Percentiles rank a stretch among this genome's conserved stretches.
These are phyloP conservation scores for Tortrix viridana DNA, from an alignment of 2,888 invertebrate genomes.

Conservation along the genomic window DNA sequence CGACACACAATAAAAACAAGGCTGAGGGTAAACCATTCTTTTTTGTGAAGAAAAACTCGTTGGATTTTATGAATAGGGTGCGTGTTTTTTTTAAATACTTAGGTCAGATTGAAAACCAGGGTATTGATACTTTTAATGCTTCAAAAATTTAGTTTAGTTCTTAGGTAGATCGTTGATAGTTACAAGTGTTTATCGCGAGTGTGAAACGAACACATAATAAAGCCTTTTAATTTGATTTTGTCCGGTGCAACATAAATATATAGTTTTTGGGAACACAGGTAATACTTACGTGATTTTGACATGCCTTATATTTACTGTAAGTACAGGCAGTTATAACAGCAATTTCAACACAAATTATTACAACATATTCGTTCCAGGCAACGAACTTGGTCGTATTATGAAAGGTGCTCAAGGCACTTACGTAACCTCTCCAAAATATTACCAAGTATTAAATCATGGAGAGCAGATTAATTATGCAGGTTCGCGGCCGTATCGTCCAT, in stretches of 20 bases:
- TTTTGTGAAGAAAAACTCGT: constrained; percentile 48
- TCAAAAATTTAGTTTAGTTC: constrained; percentile 3
- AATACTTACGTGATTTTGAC: too few relatives aligned
- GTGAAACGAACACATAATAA: too few relatives aligned
- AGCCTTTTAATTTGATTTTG: too few relatives aligned
- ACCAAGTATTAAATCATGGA: constrained; percentile 38
- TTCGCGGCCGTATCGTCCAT: constrained; percentile 63
- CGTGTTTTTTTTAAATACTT: constrained; percentile 44
- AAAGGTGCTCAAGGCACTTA: constrained; percentile 26
- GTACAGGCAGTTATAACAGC: too few relatives aligned
- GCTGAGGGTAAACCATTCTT: constrained; percentile 47
- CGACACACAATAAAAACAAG: constrained; percentile 50
- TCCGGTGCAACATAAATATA: too few relatives aligned
- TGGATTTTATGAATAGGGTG: constrained; percentile 52
- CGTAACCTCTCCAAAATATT: constrained; percentile 34
- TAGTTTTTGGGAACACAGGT: too few relatives aligned
- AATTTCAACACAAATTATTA: constrained; percentile 6
- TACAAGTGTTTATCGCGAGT: too few relatives aligned
- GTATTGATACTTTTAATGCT: constrained; percentile 42
- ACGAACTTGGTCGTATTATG: constrained; percentile 10
- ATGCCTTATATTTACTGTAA: too few relatives aligned
- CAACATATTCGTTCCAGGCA: constrained; percentile 3
- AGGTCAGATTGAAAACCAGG: constrained; percentile 44
- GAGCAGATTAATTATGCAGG: constrained; percentile 67
- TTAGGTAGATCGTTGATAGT: neutral